Evolutionary conservation across 37 sponge, comb jelly and placozoan genomes (phyloP).

Genomic region (Cliona cf. orientalis): DNA sequence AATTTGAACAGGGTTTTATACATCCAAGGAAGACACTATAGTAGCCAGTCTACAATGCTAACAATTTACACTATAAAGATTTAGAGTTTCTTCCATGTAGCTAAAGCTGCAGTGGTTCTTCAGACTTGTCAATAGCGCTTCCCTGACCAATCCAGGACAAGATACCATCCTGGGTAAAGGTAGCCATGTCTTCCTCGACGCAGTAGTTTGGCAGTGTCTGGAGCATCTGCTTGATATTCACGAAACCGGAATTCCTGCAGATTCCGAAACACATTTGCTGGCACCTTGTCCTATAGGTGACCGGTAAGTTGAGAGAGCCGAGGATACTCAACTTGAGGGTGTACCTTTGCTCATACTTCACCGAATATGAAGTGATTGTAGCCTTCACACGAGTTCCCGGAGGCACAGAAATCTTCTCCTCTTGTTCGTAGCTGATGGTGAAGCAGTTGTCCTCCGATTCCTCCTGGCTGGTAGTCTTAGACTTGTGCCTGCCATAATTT

Average conservation of each 20-base stretch:
- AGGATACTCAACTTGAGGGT: neutral
- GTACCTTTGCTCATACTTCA: slow-evolving; percentile 16
- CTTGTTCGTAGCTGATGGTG: neutral
- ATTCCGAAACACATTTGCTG: slow-evolving; percentile 9
- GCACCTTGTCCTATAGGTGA: neutral
- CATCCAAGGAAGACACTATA: no score
- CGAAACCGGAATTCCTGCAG: neutral
- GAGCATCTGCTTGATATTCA: neutral
- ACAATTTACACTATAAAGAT: no score
- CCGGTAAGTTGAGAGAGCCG: neutral
- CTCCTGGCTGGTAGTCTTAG: neutral
- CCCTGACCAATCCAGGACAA: slow-evolving; percentile 9
- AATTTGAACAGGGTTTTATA: no score
- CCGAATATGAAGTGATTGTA: slow-evolving; percentile 5
- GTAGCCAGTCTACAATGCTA: no score
- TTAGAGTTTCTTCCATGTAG: no score
- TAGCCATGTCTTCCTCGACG: slow-evolving; percentile 3
- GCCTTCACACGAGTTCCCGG: neutral
- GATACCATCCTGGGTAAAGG: neutral
- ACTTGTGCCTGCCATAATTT: neutral
- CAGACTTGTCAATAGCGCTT: neutral
- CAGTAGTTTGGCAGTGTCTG: neutral
- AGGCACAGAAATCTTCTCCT: slow-evolving; percentile 11
- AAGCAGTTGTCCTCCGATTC: neutral
- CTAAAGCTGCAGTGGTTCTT: neutral